phyloP scores from a whole-genome alignment of 1,140 invertebrate genomes.

The Metaphire vulgaris region DNA sequence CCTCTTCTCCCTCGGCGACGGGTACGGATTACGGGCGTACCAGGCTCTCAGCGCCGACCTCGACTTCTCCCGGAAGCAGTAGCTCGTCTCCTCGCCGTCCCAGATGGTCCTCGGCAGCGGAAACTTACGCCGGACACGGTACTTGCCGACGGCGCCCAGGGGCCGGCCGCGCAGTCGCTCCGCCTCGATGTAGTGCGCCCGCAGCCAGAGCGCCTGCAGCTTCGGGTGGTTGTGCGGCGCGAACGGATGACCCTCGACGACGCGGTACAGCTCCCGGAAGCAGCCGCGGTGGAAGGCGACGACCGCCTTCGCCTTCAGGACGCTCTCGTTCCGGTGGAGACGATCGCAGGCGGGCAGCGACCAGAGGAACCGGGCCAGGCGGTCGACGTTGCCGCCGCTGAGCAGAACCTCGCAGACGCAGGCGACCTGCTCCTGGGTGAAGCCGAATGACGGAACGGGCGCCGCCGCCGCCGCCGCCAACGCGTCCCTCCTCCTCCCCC shows the following conservation, averaged over 20 bases:
- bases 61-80: no score
- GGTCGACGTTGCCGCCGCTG: slow-evolving; percentile 96
- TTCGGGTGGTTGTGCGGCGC: no score
- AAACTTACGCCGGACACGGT: slow-evolving; percentile 93
- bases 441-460: no score
- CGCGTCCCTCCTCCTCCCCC: no score
- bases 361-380: no score
- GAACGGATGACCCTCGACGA: slow-evolving; percentile 96
- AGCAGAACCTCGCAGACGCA: slow-evolving; percentile 97
- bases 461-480: no score
- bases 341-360: slow-evolving; percentile 85
- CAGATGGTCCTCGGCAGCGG: slow-evolving; percentile 94
- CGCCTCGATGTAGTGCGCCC: slow-evolving; percentile 74
- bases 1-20: slow-evolving; percentile 96
- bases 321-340: slow-evolving; percentile 79
- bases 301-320: no score
- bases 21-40: slow-evolving; percentile 96
- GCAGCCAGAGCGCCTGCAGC: slow-evolving; percentile 73
- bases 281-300: no score
- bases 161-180: slow-evolving; percentile 87
- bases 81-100: no score
- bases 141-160: slow-evolving; percentile 86
- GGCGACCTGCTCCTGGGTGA: slow-evolving; percentile 95
- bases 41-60: background rate
- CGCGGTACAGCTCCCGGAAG: slow-evolving; percentile 81